phyloP scores from a whole-genome alignment of 2,888 invertebrate genomes.

The Drosophila nr. medialis region DNA sequence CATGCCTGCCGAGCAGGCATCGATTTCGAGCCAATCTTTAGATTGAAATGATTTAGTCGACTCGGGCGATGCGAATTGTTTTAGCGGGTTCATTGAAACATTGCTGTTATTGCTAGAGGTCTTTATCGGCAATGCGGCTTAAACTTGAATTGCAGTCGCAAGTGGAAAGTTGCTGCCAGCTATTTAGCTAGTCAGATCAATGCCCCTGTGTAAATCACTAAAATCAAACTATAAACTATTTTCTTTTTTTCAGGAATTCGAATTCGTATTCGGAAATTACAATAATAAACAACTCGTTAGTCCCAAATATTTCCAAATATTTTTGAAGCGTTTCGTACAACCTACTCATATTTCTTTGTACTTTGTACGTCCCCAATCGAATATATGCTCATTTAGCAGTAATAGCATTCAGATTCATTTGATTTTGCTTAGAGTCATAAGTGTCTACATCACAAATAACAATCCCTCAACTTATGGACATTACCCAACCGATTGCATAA shows the following conservation, averaged over 20 bases:
- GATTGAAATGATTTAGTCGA: constrained; percentile 33
- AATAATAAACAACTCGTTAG: background rate
- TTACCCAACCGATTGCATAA: constrained; percentile 47
- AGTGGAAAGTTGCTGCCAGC: constrained; percentile 63
- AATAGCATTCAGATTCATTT: constrained; percentile 15
- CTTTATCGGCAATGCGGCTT: constrained; percentile 57
- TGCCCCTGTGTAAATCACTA: constrained; percentile 49
- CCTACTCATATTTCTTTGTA: background rate
- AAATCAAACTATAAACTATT: constrained; percentile 9
- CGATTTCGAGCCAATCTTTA: constrained; percentile 39
- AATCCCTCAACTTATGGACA: constrained; percentile 24
- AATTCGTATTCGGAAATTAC: background rate
- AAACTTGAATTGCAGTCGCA: constrained; percentile 71
- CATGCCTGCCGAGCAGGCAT: constrained; percentile 36
- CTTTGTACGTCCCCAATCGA: background rate
- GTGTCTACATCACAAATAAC: constrained; percentile 14
- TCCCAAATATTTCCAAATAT: background rate
- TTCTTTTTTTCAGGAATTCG: background rate
- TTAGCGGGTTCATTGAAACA: constrained; percentile 75
- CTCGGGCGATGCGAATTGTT: constrained; percentile 30
- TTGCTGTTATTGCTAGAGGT: constrained; percentile 58
- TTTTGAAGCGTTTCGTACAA: background rate
- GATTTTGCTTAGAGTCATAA: background rate
- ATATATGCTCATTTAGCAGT: constrained; percentile 12
- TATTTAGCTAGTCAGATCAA: constrained; percentile 47